Base-by-base conservation (phyloP, 2,888 invertebrate species). In the Acleris cristana region DNA sequence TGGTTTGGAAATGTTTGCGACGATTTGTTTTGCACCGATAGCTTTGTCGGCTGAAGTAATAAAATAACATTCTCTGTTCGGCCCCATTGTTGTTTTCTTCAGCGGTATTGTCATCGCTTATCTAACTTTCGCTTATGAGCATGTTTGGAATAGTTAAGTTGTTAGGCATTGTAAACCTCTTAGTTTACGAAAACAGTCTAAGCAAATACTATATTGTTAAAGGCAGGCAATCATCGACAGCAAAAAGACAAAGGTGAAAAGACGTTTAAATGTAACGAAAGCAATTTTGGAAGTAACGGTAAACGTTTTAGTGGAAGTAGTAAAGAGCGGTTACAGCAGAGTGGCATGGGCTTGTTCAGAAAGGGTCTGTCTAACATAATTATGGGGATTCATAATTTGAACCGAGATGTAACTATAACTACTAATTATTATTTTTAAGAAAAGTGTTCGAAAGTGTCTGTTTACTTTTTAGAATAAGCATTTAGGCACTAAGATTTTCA, bases 1-100 rank as follows among this genome's bases (percentile, higher is more conserved):
- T 82, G 89, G 90, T 88, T 87, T 86, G 74, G 79, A 78, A 85
- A 86, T 87, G 85, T 90, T 90, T 87, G 85, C 83, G 85, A 81
- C 81, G 81, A 72, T 48, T 48, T 48, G 48, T 8, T 48, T 48
- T 18, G n/a, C n/a, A 7, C n/a, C 16, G 48, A 48, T 18, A 18
- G 40, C 14, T 40, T 40, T 40, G 40, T 14, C 14, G 40, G 14
- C 40, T 40, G 40, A 14, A 4, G 40, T 40, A 40, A 40, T 40
- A 48, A 48, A 48, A 48, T 48, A 48, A 5, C 16, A 16, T 2
- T n/a, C 48, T 48, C 48, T 48, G 7, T 7, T 16, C 14, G 18
- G 48, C 7, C 48, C 18, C 6, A 48, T 48, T 18, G 18, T 48
- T 48, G 8, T 48, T 48, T 48, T 7, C 18, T 48, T 48, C 48